Conservation (phyloP, 1,140 invertebrate genomes). For the Oppia nitens region DNA sequence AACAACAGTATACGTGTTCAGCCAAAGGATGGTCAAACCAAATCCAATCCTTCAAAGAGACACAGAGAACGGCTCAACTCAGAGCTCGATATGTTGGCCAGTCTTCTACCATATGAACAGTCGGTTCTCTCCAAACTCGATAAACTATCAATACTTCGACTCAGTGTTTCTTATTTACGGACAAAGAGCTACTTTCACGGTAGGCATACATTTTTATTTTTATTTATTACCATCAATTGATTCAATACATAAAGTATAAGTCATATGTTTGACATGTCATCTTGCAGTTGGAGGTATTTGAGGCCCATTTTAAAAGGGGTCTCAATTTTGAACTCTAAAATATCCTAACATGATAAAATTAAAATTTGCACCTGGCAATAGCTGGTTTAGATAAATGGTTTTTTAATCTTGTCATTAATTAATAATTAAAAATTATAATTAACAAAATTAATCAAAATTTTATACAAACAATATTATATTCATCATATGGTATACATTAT, state of each 20-base stretch:
- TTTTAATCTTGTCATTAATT: no score
- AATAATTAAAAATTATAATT: no score
- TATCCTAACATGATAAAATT: no score
- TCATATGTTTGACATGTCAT: no score
- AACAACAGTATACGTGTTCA: constrained; percentile 38
- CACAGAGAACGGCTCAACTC: constrained; percentile 93
- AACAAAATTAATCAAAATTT: no score
- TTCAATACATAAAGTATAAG: not conserved
- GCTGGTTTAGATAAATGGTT: no score
- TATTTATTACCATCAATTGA: not conserved
- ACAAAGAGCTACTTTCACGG: constrained; percentile 99
- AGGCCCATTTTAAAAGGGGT: no score
- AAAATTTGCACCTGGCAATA: no score
- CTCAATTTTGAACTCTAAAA: no score
- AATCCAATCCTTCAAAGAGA: constrained; percentile 93
- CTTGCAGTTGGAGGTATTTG: no score
- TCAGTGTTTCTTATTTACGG: constrained; percentile 91
- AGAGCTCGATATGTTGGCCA: constrained; percentile 93
- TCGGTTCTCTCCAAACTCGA: constrained; percentile 96
- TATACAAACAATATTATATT: no score
- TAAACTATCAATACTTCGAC: constrained; percentile 84
- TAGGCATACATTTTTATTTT: constrained; percentile 34
- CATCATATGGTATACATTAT: no score
- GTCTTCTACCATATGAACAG: constrained; percentile 90
- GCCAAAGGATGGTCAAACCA: constrained; percentile 88